Evolutionary conservation across 35 echinoderm and acorn worm species (phyloP), one percentile per base, ranked within the genome.

Genomic region (Ophioderma brevispina): DNA sequence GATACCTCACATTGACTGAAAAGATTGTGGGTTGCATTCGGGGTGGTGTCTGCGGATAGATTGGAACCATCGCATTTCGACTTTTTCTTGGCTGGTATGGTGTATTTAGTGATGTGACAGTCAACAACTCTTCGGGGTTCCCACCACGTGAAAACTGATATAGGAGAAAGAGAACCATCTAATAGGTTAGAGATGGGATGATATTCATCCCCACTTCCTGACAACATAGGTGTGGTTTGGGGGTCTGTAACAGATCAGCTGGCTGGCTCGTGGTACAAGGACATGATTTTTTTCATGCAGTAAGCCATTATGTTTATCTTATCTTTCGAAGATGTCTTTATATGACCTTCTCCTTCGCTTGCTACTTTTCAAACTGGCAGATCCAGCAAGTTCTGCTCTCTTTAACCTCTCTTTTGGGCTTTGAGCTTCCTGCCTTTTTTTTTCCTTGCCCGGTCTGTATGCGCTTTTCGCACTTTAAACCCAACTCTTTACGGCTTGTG

Each of bases 91-190:
- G 76, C 56, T 87, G 87, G 91, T 10, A 91, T 89, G n/a, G 59
- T 91, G 70, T 13, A 95, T 84, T 91, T 83, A 36, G 76, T 95
- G n/a, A 36, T 91, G 92, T 19, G 89, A 59, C 55, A 95, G 79
- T 95, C 93, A 14, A 91, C 39, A 52, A 95, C 63, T 91, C 88
- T 38, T 87, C 80, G 55, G 46, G 11, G 88, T 91, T 0, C 89
- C 89, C 30, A 84, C 79, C 10, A 95, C 39, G 25, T 87, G 76
- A 79, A 95, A 95, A n/a, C n/a, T 87, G 91, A 49, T 0, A 95
- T 91, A 18, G 88, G 89, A 32, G 83, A 89, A 18, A 83, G 89
- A 32, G 83, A 89, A 31, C 59, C 80, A 49, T 94, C 94, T 1
- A 41, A 15, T 33, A 90, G 38, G 38, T 85, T 86, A 35, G 89